Percentiles rank a stretch among this genome's conserved stretches.
Conservation (phyloP, 2,888 invertebrate species). For the Odontocolon sp. region DNA sequence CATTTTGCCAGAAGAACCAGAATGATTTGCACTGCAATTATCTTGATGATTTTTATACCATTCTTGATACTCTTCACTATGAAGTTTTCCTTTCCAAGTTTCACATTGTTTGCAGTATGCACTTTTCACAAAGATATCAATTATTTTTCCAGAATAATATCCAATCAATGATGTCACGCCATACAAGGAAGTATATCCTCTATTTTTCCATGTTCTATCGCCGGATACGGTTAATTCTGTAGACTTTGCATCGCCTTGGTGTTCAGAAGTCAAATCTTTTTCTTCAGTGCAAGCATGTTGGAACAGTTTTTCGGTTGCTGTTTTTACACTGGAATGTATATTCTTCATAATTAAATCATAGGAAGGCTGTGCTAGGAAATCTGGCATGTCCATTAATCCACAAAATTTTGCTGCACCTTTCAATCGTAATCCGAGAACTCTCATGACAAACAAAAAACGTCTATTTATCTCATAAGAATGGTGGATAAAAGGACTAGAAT, state of each 20-base stretch:
- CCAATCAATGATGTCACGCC: slow-evolving; percentile 58
- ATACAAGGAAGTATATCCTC: slow-evolving; percentile 53
- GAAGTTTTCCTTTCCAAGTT: slow-evolving; percentile 21
- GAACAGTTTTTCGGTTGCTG: slow-evolving; percentile 58
- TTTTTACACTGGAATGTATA: slow-evolving; percentile 52
- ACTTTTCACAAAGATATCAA: slow-evolving; percentile 38
- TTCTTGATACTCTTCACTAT: slow-evolving; percentile 23
- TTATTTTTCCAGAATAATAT: slow-evolving; percentile 48
- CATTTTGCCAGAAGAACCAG: slow-evolving; percentile 36
- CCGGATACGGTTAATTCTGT: slow-evolving; percentile 53
- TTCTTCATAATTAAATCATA: slow-evolving; percentile 60
- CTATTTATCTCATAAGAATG: slow-evolving; percentile 66
- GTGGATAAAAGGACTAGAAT: slow-evolving; percentile 60
- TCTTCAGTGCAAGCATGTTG: slow-evolving; percentile 58
- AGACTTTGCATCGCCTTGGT: slow-evolving; percentile 56
- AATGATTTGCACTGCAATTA: slow-evolving; percentile 20
- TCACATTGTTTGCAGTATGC: slow-evolving; percentile 35
- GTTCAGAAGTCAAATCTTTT: slow-evolving; percentile 55
- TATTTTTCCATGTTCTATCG: slow-evolving; percentile 50
- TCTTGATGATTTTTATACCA: slow-evolving; percentile 36
- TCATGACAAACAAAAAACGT: slow-evolving; percentile 67
- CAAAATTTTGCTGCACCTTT: slow-evolving; percentile 66
- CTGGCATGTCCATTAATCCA: slow-evolving; percentile 63
- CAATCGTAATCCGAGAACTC: slow-evolving; percentile 63
- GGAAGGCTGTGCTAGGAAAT: slow-evolving; percentile 52